Conservation (phyloP, 1,140 invertebrate genomes). For the Trachelipus rathkii region DNA sequence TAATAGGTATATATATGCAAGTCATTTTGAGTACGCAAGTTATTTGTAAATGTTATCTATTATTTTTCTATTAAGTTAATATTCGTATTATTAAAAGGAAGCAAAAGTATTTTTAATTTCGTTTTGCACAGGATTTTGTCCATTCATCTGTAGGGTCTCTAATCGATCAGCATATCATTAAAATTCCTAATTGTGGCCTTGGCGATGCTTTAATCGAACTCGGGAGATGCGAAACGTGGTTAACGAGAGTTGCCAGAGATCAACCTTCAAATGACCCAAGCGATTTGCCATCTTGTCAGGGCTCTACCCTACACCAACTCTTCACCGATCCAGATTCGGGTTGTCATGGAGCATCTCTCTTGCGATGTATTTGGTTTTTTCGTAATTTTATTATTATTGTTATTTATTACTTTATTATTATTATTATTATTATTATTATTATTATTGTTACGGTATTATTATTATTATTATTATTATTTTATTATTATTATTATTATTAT, state of each 20-base stretch:
- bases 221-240: constrained; percentile 60
- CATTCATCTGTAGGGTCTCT: constrained; percentile 57
- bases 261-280: constrained; percentile 54
- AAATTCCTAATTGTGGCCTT: constrained; percentile 55
- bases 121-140: constrained; percentile 53
- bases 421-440: constrained; percentile 19
- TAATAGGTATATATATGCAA: too few relatives aligned
- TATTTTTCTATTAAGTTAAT: too few relatives aligned
- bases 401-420: too few relatives aligned
- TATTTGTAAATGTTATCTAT: too few relatives aligned
- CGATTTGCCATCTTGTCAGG: constrained; percentile 57
- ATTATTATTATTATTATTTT: too few relatives aligned
- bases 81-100: too few relatives aligned
- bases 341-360: constrained; percentile 59
- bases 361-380: constrained; percentile 60
- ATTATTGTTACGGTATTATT: too few relatives aligned
- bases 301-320: constrained; percentile 62
- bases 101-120: too few relatives aligned
- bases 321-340: constrained; percentile 61
- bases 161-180: constrained; percentile 60
- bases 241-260: constrained; percentile 55
- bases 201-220: constrained; percentile 61
- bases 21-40: too few relatives aligned
- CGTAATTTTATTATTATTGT: too few relatives aligned
- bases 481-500: too few relatives aligned